phyloP scores from a whole-genome alignment of 2,113 vertebrate genomes.

The Labeo catla region DNA sequence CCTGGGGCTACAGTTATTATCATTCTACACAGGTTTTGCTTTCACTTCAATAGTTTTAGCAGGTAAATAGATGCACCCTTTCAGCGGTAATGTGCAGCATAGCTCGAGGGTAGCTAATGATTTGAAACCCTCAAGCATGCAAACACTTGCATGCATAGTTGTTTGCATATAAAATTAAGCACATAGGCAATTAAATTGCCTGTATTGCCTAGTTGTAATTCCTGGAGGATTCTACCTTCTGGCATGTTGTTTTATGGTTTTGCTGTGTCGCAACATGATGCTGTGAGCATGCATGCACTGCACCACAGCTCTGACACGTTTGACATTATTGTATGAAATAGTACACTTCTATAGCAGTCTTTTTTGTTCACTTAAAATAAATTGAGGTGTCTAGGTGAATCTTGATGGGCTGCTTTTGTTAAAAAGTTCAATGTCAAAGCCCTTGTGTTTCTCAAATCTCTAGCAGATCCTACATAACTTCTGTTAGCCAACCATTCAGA shows the following conservation, averaged over 20 bases:
- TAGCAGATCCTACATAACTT: background rate
- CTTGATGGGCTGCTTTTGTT: background rate
- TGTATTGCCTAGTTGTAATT: background rate
- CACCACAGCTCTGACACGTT: background rate
- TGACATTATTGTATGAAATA: background rate
- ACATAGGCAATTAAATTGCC: background rate
- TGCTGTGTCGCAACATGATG: background rate
- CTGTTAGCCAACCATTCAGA: background rate
- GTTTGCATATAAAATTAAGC: background rate
- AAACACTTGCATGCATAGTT: background rate
- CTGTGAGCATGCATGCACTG: background rate
- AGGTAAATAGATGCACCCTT: constrained; percentile 8
- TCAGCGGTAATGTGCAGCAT: background rate
- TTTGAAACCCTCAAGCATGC: constrained; percentile 18
- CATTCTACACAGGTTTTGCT: background rate
- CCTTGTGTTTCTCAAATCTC: background rate
- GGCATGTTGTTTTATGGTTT: background rate
- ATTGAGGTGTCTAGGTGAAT: constrained; percentile 5
- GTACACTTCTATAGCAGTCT: background rate
- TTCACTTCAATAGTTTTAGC: constrained; percentile 23
- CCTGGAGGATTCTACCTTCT: background rate
- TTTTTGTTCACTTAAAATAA: constrained; percentile 3
- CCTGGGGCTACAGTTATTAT: constrained; percentile 9
- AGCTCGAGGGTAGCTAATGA: background rate
- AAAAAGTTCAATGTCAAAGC: constrained; percentile 17